phyloP scores from a whole-genome alignment of 2,113 vertebrate species.

The Galemys pyrenaicus region DNA sequence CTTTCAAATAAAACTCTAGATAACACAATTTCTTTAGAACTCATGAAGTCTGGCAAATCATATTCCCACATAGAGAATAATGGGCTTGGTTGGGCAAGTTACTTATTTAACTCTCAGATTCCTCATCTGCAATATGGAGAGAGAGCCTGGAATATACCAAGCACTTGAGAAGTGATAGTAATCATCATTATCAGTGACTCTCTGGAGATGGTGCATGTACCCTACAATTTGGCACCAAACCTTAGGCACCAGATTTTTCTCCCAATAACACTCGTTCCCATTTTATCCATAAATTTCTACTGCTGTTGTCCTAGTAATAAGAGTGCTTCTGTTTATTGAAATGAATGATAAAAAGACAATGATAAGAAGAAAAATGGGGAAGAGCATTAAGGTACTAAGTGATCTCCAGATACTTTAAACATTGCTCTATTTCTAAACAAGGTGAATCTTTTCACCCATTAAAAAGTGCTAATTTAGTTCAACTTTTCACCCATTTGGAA shows the following conservation, averaged over 20 bases:
- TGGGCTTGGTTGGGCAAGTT: background rate
- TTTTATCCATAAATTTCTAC: background rate
- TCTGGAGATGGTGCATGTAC: background rate
- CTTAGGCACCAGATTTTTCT: background rate
- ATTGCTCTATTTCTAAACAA: slow-evolving; percentile 1
- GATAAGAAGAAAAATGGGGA: background rate
- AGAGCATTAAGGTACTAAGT: background rate
- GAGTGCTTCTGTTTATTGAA: background rate
- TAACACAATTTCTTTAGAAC: background rate
- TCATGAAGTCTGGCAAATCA: background rate
- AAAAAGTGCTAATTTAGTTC: background rate
- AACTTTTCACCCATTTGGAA: background rate
- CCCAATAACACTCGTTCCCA: background rate
- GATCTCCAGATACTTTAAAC: background rate
- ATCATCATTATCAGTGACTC: background rate
- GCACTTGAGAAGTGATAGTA: background rate
- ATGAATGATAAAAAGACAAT: background rate
- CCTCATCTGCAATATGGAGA: background rate
- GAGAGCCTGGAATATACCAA: background rate
- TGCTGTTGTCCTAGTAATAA: background rate
- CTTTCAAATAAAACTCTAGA: background rate
- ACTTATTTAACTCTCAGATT: background rate
- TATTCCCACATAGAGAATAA: background rate
- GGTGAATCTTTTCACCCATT: background rate
- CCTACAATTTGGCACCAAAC: background rate